Evolutionary conservation across 2,888 invertebrate genomes (phyloP).

Genomic region (Anodontia alba): DNA sequence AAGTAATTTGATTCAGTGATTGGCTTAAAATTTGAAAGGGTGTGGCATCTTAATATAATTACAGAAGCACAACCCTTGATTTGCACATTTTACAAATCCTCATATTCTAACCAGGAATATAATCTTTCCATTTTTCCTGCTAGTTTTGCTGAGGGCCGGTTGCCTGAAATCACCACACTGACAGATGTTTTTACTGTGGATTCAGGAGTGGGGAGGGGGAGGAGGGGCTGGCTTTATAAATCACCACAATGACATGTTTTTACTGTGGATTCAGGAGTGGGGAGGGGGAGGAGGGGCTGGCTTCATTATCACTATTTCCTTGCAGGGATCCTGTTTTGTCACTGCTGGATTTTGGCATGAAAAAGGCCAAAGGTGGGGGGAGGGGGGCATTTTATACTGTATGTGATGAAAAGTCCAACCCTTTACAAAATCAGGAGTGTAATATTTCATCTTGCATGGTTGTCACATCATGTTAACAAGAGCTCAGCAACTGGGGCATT

Average conservation of each 20-base stretch:
- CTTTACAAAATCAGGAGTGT: not conserved
- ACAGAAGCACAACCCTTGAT: not conserved
- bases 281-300: not conserved
- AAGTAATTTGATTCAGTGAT: no score
- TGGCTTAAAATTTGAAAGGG: not conserved
- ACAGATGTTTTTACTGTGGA: not conserved
- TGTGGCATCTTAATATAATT: not conserved
- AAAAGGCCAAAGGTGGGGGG: no score
- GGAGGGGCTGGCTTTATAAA: not conserved
- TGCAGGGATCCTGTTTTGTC: not conserved
- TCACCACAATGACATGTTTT: no score
- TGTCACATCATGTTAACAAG: no score
- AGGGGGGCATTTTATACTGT: no score
- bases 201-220: not conserved
- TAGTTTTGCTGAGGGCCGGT: not conserved
- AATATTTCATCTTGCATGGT: no score
- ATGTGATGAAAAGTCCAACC: no score
- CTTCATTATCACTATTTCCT: not conserved
- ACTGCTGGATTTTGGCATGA: not conserved
- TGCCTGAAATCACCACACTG: not conserved
- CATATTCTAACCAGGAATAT: not conserved
- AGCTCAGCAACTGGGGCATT: no score
- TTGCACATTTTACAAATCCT: not conserved
- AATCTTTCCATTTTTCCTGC: not conserved
- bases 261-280: no score